These are phyloP conservation scores for Nothoprocta pentlandii DNA, from an alignment of 2,113 vertebrate genomes.

Conservation along the genomic window DNA sequence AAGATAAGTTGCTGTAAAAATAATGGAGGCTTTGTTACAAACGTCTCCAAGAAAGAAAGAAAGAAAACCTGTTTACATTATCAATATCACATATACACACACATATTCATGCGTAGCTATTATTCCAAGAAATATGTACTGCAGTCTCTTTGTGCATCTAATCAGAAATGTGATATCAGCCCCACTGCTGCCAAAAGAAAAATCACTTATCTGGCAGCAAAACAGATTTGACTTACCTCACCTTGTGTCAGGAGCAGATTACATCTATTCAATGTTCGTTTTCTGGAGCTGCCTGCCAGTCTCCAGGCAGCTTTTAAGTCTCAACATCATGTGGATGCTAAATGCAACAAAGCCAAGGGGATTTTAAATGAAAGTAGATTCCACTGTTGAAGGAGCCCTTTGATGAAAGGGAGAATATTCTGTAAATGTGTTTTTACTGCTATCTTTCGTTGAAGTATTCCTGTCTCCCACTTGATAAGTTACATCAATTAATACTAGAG, in stretches of 20 bases:
- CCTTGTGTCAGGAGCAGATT: neutral
- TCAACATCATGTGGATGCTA: neutral
- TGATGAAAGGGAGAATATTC: neutral
- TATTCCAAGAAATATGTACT: neutral
- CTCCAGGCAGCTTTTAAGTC: neutral
- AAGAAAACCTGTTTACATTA: neutral
- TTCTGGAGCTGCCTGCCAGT: neutral
- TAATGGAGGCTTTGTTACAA: neutral
- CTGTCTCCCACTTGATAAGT: neutral
- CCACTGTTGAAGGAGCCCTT: neutral
- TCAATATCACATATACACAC: neutral
- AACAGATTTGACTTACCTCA: neutral
- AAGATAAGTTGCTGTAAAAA: neutral
- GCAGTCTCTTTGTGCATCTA: neutral
- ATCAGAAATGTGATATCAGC: neutral
- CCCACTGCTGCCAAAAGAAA: neutral
- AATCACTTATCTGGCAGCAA: neutral
- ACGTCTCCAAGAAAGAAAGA: neutral
- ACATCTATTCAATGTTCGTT: neutral
- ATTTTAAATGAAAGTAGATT: neutral
- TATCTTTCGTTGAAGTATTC: neutral
- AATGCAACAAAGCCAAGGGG: neutral
- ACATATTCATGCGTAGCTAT: neutral
- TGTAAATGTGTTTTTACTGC: neutral
- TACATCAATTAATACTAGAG: neutral